Percentiles rank a stretch among this genome's conserved stretches.
phyloP scores from a whole-genome alignment of 1,140 invertebrate genomes.

The Heterodera carotae region DNA sequence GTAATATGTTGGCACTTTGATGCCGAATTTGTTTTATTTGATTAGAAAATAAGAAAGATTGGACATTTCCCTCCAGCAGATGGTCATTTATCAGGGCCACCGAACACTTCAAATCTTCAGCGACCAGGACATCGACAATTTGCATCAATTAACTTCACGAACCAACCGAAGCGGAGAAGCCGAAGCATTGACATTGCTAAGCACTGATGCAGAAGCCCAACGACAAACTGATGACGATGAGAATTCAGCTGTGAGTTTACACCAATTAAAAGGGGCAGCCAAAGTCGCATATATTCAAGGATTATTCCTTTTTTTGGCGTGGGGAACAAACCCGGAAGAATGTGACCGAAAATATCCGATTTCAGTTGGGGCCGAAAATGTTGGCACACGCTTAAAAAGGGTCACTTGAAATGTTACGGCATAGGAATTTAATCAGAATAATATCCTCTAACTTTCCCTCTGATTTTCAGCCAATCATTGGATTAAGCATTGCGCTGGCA shows the following conservation, averaged over 20 bases:
- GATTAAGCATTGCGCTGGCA: conserved; percentile 32
- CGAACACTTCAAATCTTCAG: conserved; percentile 12
- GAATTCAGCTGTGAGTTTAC: conserved; percentile 36
- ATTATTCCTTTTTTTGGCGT: too few species aligned
- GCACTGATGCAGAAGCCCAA: conserved; percentile 21
- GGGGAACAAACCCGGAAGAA: too few species aligned
- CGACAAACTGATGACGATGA: conserved; percentile 24
- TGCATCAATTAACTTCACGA: conserved; percentile 24
- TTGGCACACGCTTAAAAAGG: too few species aligned
- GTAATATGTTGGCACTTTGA: conserved; percentile 19
- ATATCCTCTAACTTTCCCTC: background rate
- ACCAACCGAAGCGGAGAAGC: conserved; percentile 22
- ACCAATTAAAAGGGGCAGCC: too few species aligned
- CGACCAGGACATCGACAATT: conserved; percentile 36
- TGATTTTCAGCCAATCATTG: conserved; percentile 34
- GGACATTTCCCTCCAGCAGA: conserved; percentile 20
- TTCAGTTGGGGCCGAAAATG: too few species aligned
- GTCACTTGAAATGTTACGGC: too few species aligned
- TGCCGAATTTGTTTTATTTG: background rate
- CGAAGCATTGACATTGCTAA: background rate
- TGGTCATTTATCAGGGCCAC: conserved; percentile 34
- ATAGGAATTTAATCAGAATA: background rate
- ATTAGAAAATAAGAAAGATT: too few species aligned
- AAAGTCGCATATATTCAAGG: too few species aligned
- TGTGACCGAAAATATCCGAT: too few species aligned